phyloP scores from a whole-genome alignment of 2,797 vertebrate species.

The Sternotherus odoratus region DNA sequence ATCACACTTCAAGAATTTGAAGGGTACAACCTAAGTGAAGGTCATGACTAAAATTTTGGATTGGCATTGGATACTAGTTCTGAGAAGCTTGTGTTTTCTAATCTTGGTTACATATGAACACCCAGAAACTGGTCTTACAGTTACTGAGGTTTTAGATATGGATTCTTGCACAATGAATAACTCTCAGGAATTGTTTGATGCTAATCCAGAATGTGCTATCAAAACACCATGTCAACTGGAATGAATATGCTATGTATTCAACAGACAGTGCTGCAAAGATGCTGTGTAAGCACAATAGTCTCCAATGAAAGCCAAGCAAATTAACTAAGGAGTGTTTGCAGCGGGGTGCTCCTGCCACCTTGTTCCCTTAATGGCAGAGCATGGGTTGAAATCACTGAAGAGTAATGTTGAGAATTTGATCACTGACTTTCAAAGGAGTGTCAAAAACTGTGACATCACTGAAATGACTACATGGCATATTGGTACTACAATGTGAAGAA shows the following conservation, averaged over 20 bases:
- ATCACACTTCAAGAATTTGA: not conserved
- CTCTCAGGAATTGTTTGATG: not conserved
- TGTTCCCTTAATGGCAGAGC: not conserved
- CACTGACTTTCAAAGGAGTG: not conserved
- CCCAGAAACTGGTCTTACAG: not conserved
- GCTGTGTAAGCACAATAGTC: not conserved
- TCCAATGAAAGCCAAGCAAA: not conserved
- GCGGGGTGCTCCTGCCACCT: not conserved
- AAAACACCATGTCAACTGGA: not conserved
- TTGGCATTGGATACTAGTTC: not conserved
- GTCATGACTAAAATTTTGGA: not conserved
- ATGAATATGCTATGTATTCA: not conserved
- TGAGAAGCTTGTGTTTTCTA: not conserved
- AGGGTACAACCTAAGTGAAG: not conserved
- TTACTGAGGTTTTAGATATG: not conserved
- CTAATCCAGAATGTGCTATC: not conserved
- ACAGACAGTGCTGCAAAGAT: not conserved
- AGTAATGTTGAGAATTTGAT: not conserved
- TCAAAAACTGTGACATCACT: not conserved
- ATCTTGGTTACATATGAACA: not conserved
- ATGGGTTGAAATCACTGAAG: not conserved
- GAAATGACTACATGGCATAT: not conserved
- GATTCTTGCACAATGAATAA: not conserved
- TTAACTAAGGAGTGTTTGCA: not conserved
- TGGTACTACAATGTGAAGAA: not conserved